Evolutionary conservation across 2,888 invertebrate species (phyloP), one percentile per base, ranked within the genome.

Genomic region (Ophraella communa): DNA sequence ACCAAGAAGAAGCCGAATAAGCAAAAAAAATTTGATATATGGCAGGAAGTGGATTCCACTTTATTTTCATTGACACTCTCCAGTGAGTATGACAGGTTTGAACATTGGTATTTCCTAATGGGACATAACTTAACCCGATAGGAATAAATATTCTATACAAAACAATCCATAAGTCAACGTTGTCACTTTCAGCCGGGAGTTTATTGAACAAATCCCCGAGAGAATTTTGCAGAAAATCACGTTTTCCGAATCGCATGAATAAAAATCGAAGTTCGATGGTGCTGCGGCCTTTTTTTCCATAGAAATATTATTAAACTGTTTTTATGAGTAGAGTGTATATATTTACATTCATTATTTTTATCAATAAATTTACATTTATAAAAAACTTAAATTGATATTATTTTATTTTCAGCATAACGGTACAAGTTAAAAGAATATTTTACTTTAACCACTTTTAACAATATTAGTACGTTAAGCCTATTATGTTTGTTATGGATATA

Each of bases 1-100:
- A n/a, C n/a, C 27, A 17, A 14, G 35, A 59, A 45, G 54, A 52
- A 63, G 44, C 56, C 60, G 51, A 39, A 24, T 17, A 54, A 57
- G 42, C 61, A 61, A 27, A 54, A 66, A 66, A 39, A 24, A 66
- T 66, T 57, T 66, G 66, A 66, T 66, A 66, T 66, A 66, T 66
- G 45, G 61, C 18, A 23, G 55, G 55, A 55, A 63, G 58, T 66
- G 60, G 64, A 61, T 49, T 54, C 54, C 66, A 55, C 59, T 66
- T 61, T 49, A 63, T 66, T 59, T 63, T 54, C 60, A 66, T 66
- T 57, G 66, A 66, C 64, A 66, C 66, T 61, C 59, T 56, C 61
- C 33, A 61, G 58, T 64, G 57, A 61, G 59, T 66, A 54, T 54
- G 61, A 42, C 60, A 64, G 57, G 58, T 56, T 59, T 64, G 60